These are phyloP conservation scores for Epinephelus coioides DNA, from an alignment of 2,797 vertebrate species.

Conservation along the genomic window DNA sequence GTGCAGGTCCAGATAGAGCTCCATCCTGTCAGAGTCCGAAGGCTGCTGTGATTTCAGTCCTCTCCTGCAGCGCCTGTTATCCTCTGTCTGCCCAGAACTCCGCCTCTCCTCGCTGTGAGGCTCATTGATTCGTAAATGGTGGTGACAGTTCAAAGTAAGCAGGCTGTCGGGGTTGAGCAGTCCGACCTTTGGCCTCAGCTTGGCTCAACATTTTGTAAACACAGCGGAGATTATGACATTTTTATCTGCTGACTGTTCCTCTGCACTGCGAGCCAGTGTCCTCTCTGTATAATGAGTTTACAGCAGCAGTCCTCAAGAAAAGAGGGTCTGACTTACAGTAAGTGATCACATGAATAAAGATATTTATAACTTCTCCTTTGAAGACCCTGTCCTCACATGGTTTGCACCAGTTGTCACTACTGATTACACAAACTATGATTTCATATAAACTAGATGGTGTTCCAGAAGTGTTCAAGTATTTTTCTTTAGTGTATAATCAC, in stretches of 20 bases:
- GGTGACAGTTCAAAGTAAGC: slow-evolving; percentile 62
- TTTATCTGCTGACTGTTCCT: slow-evolving; percentile 10
- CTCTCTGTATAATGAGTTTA: not conserved
- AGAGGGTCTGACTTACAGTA: no score
- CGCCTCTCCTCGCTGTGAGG: slow-evolving; percentile 45
- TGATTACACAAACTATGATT: no score
- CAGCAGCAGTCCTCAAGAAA: not conserved
- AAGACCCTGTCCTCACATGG: no score
- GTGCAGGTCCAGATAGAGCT: slow-evolving; percentile 89
- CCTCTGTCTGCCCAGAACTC: slow-evolving; percentile 10
- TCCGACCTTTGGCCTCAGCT: slow-evolving; percentile 46
- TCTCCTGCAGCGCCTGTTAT: slow-evolving; percentile 12
- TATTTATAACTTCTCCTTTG: not conserved
- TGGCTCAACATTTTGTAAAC: slow-evolving; percentile 56
- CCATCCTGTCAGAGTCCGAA: slow-evolving; percentile 52
- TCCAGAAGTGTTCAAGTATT: no score
- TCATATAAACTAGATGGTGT: no score
- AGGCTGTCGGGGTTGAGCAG: slow-evolving; percentile 35
- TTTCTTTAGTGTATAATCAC: no score
- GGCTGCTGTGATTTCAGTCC: slow-evolving; percentile 13
- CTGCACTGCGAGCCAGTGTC: not conserved
- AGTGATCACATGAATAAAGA: not conserved
- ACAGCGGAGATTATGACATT: slow-evolving; percentile 21
- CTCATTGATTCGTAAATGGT: slow-evolving; percentile 28
- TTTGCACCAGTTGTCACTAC: no score